A percentile compares a stretch with the other conserved stretches of the same genome.
Conservation (phyloP, 2,113 vertebrate genomes). For the Ibidorhyncha struthersii region DNA sequence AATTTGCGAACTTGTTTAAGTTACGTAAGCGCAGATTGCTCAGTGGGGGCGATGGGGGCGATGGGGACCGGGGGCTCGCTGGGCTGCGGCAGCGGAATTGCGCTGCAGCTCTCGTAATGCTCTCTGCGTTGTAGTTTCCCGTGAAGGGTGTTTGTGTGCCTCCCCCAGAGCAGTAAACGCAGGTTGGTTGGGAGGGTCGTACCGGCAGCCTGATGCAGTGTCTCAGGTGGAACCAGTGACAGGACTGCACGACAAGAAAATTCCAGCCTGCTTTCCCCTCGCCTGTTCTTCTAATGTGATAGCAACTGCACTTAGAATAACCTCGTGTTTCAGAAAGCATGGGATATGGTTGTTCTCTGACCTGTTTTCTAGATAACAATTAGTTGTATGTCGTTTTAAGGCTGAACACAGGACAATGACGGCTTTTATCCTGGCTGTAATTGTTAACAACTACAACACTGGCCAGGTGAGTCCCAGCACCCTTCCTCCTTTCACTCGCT, state of each 20-base stretch:
- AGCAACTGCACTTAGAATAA: fast-evolving
- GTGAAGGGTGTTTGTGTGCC: neutral
- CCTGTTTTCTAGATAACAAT: neutral
- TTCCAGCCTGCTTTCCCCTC: no score
- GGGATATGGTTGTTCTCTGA: neutral
- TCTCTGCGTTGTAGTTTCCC: neutral
- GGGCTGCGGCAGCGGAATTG: neutral
- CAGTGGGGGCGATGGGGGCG: neutral
- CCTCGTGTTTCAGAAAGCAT: fast-evolving
- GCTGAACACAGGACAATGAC: constrained; percentile 98
- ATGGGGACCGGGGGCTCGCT: neutral
- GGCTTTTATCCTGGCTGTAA: constrained; percentile 96
- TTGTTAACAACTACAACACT: constrained; percentile 95
- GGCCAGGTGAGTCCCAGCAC: constrained; percentile 84
- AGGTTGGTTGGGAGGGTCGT: neutral
- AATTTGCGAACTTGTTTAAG: fast-evolving
- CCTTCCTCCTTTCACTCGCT: neutral
- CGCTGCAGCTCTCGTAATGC: neutral
- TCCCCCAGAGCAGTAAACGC: neutral
- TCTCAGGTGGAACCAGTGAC: neutral
- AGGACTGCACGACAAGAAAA: neutral
- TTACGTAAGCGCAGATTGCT: fast-evolving
- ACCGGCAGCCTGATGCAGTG: neutral
- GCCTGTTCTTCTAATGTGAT: neutral
- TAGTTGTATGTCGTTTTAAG: constrained; percentile 68